Conservation (phyloP, 2,797 vertebrate species). For the Silurus aristotelis region DNA sequence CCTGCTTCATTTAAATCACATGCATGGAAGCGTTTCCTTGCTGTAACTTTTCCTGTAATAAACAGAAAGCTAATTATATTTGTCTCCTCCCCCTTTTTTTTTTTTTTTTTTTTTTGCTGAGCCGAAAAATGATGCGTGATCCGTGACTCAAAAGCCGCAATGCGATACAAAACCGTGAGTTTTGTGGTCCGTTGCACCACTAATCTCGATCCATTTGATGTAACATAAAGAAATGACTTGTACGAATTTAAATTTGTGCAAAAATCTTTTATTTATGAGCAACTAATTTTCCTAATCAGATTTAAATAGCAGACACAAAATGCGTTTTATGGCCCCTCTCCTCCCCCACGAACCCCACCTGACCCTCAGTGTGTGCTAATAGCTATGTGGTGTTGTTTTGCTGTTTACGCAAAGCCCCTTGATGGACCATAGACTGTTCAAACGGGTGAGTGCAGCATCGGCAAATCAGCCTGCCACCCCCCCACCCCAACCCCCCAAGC, state of each 20-base stretch:
- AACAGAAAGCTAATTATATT: no score
- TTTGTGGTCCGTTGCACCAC: no score
- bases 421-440: constrained; percentile 99
- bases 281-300: background rate
- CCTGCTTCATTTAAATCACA: no score
- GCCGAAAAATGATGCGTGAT: no score
- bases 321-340: constrained; percentile 57
- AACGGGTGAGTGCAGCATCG: constrained; percentile 96
- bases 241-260: background rate
- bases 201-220: background rate
- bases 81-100: no score
- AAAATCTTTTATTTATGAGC: background rate
- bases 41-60: no score
- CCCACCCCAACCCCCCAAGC: constrained; percentile 53
- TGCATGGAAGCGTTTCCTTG: no score
- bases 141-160: no score
- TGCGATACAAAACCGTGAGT: no score
- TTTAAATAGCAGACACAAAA: background rate
- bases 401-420: constrained; percentile 97
- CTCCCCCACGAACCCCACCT: constrained; percentile 59
- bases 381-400: constrained; percentile 97
- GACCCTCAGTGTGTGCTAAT: constrained; percentile 83
- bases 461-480: constrained; percentile 72
- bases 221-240: background rate
- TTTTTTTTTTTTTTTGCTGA: no score